Evolutionary conservation across 2,888 invertebrate genomes (phyloP).

Genomic region (Drosophila borealis): DNA sequence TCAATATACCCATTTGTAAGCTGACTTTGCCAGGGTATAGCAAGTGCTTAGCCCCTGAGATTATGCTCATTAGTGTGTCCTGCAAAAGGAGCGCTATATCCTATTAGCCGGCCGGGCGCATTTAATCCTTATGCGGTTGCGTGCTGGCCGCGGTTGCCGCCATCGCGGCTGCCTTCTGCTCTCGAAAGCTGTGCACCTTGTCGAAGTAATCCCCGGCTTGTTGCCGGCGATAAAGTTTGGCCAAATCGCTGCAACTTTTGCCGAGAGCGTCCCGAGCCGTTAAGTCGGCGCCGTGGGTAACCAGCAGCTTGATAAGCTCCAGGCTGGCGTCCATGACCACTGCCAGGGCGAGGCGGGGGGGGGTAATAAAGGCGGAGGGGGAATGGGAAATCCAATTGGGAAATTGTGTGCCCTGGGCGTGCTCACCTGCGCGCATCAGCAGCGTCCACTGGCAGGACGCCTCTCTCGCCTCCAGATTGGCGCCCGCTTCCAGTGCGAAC

Average conservation of each 20-base stretch:
- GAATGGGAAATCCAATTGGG: too few relatives aligned
- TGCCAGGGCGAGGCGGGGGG: slow-evolving; percentile 26
- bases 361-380: too few relatives aligned
- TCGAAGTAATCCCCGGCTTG: slow-evolving; percentile 75
- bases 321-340: slow-evolving; percentile 82
- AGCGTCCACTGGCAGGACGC: slow-evolving; percentile 83
- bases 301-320: slow-evolving; percentile 80
- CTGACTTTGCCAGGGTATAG: not conserved
- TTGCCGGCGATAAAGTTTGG: slow-evolving; percentile 75
- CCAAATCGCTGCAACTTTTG: slow-evolving; percentile 79
- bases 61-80: slow-evolving; percentile 15
- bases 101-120: slow-evolving; percentile 25
- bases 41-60: not conserved
- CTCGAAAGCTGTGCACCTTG: slow-evolving; percentile 62
- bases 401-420: too few relatives aligned
- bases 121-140: slow-evolving; percentile 42
- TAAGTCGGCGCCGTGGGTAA: slow-evolving; percentile 78
- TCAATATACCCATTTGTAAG: not conserved
- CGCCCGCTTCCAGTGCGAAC: slow-evolving; percentile 83
- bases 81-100: slow-evolving; percentile 2
- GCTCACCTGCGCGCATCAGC: slow-evolving; percentile 82
- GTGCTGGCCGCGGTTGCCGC: slow-evolving; percentile 9
- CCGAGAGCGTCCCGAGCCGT: slow-evolving; percentile 72
- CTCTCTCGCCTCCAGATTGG: slow-evolving; percentile 82
- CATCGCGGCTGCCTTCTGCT: slow-evolving; percentile 36